Evolutionary conservation across 2,888 invertebrate species (phyloP), one percentile per base, ranked within the genome.

Genomic region (Nudaria mundana): DNA sequence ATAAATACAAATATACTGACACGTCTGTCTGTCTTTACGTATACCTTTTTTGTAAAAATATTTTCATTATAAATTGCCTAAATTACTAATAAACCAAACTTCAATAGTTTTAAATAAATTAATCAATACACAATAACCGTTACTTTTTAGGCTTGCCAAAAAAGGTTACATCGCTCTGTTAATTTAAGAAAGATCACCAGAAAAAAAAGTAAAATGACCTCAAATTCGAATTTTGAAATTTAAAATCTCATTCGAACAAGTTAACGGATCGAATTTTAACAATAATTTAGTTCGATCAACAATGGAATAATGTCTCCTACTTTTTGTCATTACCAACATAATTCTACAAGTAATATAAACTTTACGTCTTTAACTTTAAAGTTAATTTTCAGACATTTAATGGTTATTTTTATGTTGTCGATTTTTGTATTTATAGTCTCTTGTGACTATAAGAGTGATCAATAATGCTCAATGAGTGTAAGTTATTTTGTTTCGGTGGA

Each of bases 381-480:
- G 33, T 22, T 31, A 5, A 41, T 1, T 24, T 4, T 6, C 1
- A 6, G 8, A 4, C 12, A 18, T 3, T 6, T 2, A 4, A 0
- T 0, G 15, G 28, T 5, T 10, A 26, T 11, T 1, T 7, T 12
- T 42, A 37, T 1, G 0, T 47, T 37, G 58, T 42, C 13, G 44
- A 43, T 31, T 36, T 37, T 52, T 52, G 62, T 75, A 81, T 84
- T 83, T 83, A 83, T 83, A 63, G 70, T 61, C 71, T 64, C 76
- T 77, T 80, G 79, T 76, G 70, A 62, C 76, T 77, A 64, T 76
- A 79, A 65, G 69, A 76, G 78, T 68, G 75, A 62, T 55, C 76
- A 76, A 72, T 75, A 78, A 81, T 76, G 71, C 73, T 76, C 77
- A 79, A 73, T 77, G 71, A 66, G 74, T 69, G 75, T 79, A 76